A percentile compares a stretch with the other conserved stretches of the same genome.
These are phyloP conservation scores for Pseudonaja textilis DNA, from an alignment of 2,113 vertebrate species.

Conservation along the genomic window DNA sequence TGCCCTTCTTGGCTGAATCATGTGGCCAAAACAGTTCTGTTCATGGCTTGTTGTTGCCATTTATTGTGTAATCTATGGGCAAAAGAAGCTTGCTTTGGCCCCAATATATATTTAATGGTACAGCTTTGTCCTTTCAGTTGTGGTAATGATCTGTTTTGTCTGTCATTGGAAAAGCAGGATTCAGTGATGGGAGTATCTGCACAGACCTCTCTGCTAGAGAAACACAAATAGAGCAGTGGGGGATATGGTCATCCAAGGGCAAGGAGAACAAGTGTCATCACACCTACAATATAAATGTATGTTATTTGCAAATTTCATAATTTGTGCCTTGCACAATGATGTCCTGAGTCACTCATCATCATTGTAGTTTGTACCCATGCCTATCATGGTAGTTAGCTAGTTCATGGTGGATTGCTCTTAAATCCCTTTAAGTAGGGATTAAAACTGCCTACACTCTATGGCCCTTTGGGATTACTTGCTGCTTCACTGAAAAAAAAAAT, in stretches of 20 bases:
- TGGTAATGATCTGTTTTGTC: not conserved
- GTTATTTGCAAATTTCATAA: not conserved
- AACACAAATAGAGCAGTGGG: not conserved
- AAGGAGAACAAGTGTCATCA: not conserved
- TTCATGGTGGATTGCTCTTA: not conserved
- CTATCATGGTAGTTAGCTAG: not conserved
- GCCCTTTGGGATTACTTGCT: not conserved
- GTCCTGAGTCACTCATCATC: not conserved
- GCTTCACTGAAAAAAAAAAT: not conserved
- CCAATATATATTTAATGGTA: not conserved
- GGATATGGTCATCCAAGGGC: not conserved
- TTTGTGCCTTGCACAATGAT: not conserved
- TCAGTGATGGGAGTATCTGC: not conserved
- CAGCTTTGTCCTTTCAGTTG: not conserved
- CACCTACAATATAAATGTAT: not conserved
- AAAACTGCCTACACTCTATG: not conserved
- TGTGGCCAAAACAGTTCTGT: constrained; percentile 2
- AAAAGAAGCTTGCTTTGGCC: not conserved
- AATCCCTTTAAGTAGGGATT: not conserved
- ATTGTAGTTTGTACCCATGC: not conserved
- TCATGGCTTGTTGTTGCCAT: not conserved
- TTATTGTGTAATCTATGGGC: not conserved
- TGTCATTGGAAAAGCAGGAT: not conserved
- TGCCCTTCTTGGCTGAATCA: not conserved
- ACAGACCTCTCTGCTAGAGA: not conserved